These are phyloP conservation scores for Zingel zingel DNA, from an alignment of 2,113 vertebrate genomes.

Conservation along the genomic window DNA sequence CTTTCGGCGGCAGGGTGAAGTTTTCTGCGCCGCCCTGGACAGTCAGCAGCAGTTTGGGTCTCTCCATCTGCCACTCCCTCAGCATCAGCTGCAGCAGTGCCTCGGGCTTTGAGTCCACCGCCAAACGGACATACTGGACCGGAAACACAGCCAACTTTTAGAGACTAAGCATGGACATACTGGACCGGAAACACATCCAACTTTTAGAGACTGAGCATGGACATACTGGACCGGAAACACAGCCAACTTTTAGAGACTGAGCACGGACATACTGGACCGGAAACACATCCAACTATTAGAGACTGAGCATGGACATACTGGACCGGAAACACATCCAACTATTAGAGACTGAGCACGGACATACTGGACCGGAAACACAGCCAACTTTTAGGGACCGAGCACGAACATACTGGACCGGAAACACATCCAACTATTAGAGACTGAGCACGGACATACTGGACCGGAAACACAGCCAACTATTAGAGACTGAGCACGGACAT, in stretches of 20 bases:
- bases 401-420: slow-evolving; percentile 88
- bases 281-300: background rate
- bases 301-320: slow-evolving; percentile 86
- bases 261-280: no score
- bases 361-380: slow-evolving; percentile 84
- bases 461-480: slow-evolving; percentile 18
- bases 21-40: slow-evolving; percentile 93
- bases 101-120: slow-evolving; percentile 90
- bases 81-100: slow-evolving; percentile 92
- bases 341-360: slow-evolving; percentile 76
- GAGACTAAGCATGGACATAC: slow-evolving; percentile 81
- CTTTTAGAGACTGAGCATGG: no score
- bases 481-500: slow-evolving; percentile 67
- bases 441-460: slow-evolving; percentile 85
- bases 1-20: slow-evolving; percentile 89
- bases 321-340: slow-evolving; percentile 20
- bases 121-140: slow-evolving; percentile 91
- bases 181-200: slow-evolving; percentile 61
- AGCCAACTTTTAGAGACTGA: no score
- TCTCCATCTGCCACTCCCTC: slow-evolving; percentile 96
- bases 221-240: no score
- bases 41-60: slow-evolving; percentile 94
- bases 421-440: background rate
- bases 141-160: slow-evolving; percentile 20
- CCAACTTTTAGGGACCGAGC: background rate